Evolutionary conservation across 2,888 invertebrate species (phyloP), one percentile per base, ranked within the genome.

Genomic region (Scaeva pyrastri): DNA sequence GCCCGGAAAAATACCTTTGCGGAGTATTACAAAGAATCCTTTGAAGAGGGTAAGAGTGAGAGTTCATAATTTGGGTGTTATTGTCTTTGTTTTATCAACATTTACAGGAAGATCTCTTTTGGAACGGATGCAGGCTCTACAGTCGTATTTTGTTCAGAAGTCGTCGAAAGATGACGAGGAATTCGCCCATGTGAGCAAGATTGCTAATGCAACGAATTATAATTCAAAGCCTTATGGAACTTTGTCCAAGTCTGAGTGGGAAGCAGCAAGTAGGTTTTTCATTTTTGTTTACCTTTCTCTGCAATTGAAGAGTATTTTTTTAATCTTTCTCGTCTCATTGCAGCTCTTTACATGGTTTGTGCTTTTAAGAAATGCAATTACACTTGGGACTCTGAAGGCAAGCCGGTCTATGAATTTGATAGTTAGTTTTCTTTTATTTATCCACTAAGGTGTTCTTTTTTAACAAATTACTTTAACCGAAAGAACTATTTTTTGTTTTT

Each of bases 171-270:
- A 88, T 48, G 90, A 93, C 16, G 93, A 94, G 11, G 96, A 97
- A 90, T 98, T 97, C 93, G 92, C 93, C 56, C 96, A 97, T 93
- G 96, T 96, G 3, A 93, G 94, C 82, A 93, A 94, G 62, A 95
- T 94, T 90, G 93, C 88, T 89, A 92, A 88, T 91, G 93, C 83
- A 89, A 92, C 82, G 0, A 89, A 90, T 55, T 89, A 89, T 39
- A 91, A 91, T 73, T 91, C 92, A 55, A 90, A 93, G 60, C 92
- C 92, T 58, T 93, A 97, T 88, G 98, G 98, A 12, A 98, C 98
- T 2, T 94, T 98, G 89, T 97, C 98, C 12, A 94, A 94, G 89
- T 94, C 96, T 55, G 98, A 98, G 93, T 98, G 98, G 98, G 98
- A 98, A 93, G 98, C 97, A 84, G 95, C 96, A 88, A 96, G 98